These are phyloP conservation scores for Conus canariensis DNA, from an alignment of 2,888 invertebrate species.

Conservation along the genomic window DNA sequence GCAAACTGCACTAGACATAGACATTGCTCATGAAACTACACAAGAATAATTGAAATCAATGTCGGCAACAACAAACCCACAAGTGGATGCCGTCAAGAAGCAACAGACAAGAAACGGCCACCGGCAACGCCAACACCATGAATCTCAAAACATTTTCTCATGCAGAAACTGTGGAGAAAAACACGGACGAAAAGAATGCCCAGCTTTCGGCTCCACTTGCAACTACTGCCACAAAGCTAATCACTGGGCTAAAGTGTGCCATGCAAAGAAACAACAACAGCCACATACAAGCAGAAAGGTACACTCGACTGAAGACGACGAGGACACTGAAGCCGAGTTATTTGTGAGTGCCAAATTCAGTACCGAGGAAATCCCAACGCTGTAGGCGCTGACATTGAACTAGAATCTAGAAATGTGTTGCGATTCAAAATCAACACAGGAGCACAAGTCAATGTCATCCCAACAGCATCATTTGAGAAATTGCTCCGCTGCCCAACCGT, in stretches of 20 bases:
- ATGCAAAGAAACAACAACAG: background rate
- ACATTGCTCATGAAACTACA: background rate
- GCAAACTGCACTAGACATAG: background rate
- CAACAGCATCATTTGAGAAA: background rate
- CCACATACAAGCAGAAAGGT: background rate
- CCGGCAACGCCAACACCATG: background rate
- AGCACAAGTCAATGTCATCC: slow-evolving; percentile 2
- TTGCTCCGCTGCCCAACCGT: background rate
- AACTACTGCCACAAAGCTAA: slow-evolving; percentile 5
- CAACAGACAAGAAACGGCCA: background rate
- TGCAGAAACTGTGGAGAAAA: slow-evolving; percentile 21
- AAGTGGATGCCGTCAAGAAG: background rate
- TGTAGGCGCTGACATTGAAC: background rate
- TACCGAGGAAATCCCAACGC: background rate
- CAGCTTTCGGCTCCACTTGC: background rate
- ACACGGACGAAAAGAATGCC: background rate
- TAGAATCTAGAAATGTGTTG: background rate
- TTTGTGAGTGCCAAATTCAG: background rate
- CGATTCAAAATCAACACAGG: slow-evolving; percentile 5
- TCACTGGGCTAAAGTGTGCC: background rate
- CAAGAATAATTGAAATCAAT: background rate
- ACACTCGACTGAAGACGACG: background rate
- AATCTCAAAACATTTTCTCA: background rate
- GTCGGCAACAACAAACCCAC: background rate
- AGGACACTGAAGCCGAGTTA: background rate